A percentile compares a stretch with the other conserved stretches of the same genome.
Conservation (phyloP, 1,140 invertebrate genomes). For the Drosophila obscura region DNA sequence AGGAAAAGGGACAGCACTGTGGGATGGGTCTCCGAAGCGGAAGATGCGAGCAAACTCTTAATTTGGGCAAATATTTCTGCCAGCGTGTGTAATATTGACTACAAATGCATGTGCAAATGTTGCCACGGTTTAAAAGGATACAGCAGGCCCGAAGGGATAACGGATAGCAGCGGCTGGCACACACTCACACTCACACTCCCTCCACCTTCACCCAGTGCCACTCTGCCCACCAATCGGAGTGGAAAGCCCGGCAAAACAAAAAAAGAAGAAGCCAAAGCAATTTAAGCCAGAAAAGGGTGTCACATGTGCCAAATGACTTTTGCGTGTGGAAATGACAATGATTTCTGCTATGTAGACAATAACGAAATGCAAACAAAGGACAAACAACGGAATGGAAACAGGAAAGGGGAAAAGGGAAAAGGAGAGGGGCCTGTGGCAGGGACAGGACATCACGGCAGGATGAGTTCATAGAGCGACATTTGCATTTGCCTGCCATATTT, state of each 20-base stretch:
- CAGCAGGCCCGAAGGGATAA: constrained; percentile 19
- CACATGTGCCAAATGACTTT: constrained; percentile 82
- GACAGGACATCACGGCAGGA: constrained; percentile 59
- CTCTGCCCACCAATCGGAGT: constrained; percentile 11
- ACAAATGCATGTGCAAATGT: constrained; percentile 83
- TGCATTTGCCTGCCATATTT: constrained; percentile 81
- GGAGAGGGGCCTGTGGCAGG: not conserved
- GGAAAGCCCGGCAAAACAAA: not conserved
- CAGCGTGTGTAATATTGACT: constrained; percentile 76
- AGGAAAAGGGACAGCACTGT: constrained; percentile 3
- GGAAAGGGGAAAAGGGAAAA: too few relatives aligned
- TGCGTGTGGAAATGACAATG: constrained; percentile 82
- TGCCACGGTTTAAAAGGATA: constrained; percentile 77
- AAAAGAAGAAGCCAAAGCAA: constrained; percentile 64
- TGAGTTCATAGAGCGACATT: constrained; percentile 77
- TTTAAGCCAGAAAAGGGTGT: constrained; percentile 81
- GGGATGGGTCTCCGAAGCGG: not conserved
- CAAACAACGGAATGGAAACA: constrained; percentile 22
- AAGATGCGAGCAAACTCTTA: constrained; percentile 52
- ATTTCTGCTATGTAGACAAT: constrained; percentile 80
- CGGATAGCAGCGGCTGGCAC: constrained; percentile 50
- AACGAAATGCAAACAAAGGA: constrained; percentile 79
- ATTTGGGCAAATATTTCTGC: constrained; percentile 77
- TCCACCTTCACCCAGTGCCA: not conserved
- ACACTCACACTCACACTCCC: not conserved